Conservation (phyloP, 1,140 invertebrate genomes). For the Ceratina australensis region DNA sequence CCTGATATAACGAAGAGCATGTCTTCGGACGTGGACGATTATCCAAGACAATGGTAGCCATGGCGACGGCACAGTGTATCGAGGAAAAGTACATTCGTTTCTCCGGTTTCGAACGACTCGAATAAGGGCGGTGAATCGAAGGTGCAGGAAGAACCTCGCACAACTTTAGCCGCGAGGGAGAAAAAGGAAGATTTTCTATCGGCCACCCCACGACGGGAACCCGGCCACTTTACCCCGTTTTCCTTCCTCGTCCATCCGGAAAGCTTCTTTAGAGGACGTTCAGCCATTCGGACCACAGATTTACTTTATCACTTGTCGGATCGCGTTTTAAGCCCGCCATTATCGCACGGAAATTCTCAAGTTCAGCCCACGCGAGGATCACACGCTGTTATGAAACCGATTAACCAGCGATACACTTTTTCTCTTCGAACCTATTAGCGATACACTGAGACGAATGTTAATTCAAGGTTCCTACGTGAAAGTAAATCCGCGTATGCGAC, state of each 20-base stretch:
- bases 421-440: conserved; percentile 1
- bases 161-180: not conserved
- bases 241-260: not conserved
- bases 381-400: too few relatives aligned
- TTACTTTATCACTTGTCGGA: conserved; percentile 28
- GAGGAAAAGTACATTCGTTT: conserved; percentile 55
- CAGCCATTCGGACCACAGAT: conserved; percentile 10
- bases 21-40: conserved; percentile 59
- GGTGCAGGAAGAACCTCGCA: conserved; percentile 11
- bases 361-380: too few relatives aligned
- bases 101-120: conserved; percentile 36
- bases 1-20: conserved; percentile 52
- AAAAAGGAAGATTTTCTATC: not conserved
- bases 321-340: not conserved
- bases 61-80: conserved; percentile 67
- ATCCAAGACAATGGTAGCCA: conserved; percentile 60
- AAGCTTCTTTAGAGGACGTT: not conserved
- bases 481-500: not conserved
- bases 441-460: not conserved
- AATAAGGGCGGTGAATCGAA: conserved; percentile 33
- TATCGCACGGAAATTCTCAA: not conserved
- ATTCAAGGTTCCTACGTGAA: conserved; percentile 21
- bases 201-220: not conserved
- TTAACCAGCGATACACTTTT: too few relatives aligned
- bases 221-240: conserved; percentile 27